phyloP scores from a whole-genome alignment of 1,140 invertebrate species.

The Brachionus plicatilis region DNA sequence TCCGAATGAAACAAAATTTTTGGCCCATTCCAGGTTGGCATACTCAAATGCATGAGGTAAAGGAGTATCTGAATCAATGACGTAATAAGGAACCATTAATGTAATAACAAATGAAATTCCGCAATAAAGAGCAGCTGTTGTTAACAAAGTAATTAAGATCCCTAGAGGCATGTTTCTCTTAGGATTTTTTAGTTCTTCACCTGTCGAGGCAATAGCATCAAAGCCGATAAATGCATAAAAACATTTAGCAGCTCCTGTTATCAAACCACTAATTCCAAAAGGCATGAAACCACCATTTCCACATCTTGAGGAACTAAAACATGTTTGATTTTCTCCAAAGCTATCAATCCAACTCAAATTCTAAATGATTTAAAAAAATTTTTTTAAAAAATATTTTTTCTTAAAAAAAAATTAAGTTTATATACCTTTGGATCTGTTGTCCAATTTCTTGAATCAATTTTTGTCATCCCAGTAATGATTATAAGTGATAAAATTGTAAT shows the following conservation, averaged over 20 bases:
- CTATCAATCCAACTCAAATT: background rate
- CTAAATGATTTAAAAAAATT: background rate
- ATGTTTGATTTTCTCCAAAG: background rate
- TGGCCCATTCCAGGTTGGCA: slow-evolving; percentile 70
- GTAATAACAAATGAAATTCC: slow-evolving; percentile 44
- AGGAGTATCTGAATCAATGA: slow-evolving; percentile 76
- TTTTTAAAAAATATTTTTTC: background rate
- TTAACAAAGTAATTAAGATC: slow-evolving; percentile 44
- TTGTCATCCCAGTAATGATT: slow-evolving; percentile 53
- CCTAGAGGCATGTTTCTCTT: slow-evolving; percentile 46
- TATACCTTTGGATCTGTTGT: slow-evolving; percentile 42
- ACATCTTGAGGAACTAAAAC: background rate
- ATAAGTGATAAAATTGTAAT: slow-evolving; percentile 51
- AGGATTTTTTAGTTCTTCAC: slow-evolving; percentile 44
- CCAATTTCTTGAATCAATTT: slow-evolving; percentile 55
- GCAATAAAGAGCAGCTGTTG: slow-evolving; percentile 46
- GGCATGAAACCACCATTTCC: slow-evolving; percentile 37
- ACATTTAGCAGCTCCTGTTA: slow-evolving; percentile 35
- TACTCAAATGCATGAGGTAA: slow-evolving; percentile 84
- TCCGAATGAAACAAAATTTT: slow-evolving; percentile 71
- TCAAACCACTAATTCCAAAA: slow-evolving; percentile 19
- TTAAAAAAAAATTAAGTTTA: too few relatives aligned
- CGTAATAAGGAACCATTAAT: slow-evolving; percentile 69
- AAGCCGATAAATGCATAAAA: slow-evolving; percentile 40
- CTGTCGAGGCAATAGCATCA: slow-evolving; percentile 25